Evolutionary conservation across 2,888 invertebrate species (phyloP).

Genomic region (Cantharis rustica): DNA sequence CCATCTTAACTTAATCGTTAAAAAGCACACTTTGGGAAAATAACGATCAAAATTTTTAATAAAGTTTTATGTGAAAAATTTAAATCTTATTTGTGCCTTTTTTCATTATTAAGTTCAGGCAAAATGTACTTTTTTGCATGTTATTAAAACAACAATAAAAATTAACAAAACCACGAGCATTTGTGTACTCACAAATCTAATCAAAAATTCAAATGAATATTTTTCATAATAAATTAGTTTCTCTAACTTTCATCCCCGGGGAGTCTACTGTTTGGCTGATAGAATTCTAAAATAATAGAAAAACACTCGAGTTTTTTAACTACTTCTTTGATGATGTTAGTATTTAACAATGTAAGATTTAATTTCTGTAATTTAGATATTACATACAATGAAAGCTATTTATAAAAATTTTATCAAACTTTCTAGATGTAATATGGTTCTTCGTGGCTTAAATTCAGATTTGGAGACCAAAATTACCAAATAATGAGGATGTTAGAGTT

Average conservation of each 20-base stretch:
- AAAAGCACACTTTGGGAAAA: not conserved
- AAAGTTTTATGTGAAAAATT: not conserved
- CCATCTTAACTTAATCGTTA: not conserved
- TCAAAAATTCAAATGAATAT: not conserved
- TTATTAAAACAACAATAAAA: not conserved
- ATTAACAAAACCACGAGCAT: not conserved
- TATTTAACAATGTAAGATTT: too few relatives aligned
- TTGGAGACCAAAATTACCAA: too few relatives aligned
- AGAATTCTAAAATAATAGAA: not conserved
- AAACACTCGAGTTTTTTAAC: too few relatives aligned
- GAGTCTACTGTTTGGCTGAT: not conserved
- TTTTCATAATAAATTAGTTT: not conserved
- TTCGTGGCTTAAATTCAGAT: too few relatives aligned
- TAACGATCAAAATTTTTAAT: not conserved
- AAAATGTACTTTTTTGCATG: not conserved
- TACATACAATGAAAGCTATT: too few relatives aligned
- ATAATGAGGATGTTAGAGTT: too few relatives aligned
- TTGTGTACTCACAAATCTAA: not conserved
- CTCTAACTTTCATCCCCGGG: not conserved
- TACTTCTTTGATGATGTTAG: too few relatives aligned
- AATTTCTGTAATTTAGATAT: too few relatives aligned
- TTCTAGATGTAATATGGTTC: too few relatives aligned
- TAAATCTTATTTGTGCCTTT: not conserved
- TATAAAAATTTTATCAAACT: too few relatives aligned
- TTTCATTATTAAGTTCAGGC: not conserved